Evolutionary conservation across 2,113 vertebrate species (phyloP), one percentile per base, ranked within the genome.

Genomic region (Mormyrus iriodes): DNA sequence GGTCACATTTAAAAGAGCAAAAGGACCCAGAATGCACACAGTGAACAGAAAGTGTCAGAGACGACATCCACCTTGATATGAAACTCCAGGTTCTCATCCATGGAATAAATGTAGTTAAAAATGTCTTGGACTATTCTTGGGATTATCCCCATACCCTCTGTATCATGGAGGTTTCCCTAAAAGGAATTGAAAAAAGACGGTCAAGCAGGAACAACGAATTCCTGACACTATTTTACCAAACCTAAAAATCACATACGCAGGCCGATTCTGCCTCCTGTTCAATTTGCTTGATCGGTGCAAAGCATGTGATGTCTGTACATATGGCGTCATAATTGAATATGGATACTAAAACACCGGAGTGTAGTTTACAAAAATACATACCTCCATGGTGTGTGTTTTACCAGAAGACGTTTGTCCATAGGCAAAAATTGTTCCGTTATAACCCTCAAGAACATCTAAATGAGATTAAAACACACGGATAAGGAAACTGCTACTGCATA

Each of bases 321-420:
- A 44, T 44, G 76, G 5, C 3, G 17, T 6, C 76, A 13, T 82
- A 39, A 42, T 21, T 48, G 3, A 83, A 83, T 24, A 83, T 83
- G 79, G 9, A 84, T 24, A 42, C 39, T 10, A 48, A 12, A 13
- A 53, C 13, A 19, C 3, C 3, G 51, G 1, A 53, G 52, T 17
- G 52, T 13, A 3, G 51, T 9, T 53, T 53, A 13, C 6, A 53
- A 39, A 76, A 19, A 53, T 3, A 31, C 2, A 86, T 95, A 99
- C 98, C 97, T 99, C 98, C 98, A 99, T 99, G 91, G 98, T 99
- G 93, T 99, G 98, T 17, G 98, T 99, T 96, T 99, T 99, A 84
- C 98, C 98, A 91, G 98, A 99, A 0, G 98, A 98, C 0, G 98
- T 99, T 91, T 99, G 98, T 79, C 98, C 98, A 88, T 99, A 99